Evolutionary conservation across 2,113 vertebrate genomes (phyloP), one percentile per base, ranked within the genome.

Genomic region (Dryoscopus gambensis): DNA sequence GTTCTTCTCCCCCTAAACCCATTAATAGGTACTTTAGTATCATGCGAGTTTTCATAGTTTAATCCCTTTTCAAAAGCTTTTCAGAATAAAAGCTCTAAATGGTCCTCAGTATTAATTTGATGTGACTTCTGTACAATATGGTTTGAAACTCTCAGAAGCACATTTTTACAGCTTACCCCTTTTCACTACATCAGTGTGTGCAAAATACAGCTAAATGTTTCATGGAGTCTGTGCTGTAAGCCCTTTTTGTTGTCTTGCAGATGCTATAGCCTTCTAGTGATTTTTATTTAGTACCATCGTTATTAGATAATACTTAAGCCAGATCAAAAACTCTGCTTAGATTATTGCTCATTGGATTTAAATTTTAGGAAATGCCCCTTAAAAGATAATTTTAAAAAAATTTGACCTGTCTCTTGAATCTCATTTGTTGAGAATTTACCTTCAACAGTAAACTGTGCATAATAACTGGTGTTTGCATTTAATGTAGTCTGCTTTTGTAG

Each of bases 91-190:
- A 98, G 98, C 98, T 98, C 98, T 98, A 98, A 99, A 99, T 99
- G 99, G 99, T 99, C 98, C 98, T 99, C 99, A 98, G 98, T 99
- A 99, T 99, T 99, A 99, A 99, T 99, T 98, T 98, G 99, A 99
- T 99, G 99, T 99, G 99, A 99, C 99, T 99, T 99, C 98, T 98
- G 98, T 99, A 99, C 99, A 99, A 99, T 99, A 98, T 98, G 98
- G 98, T 97, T 98, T 98, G 98, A 98, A 98, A 98, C 98, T 98
- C 98, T 98, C 98, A 98, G 98, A 98, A 98, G 98, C 98, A 98
- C 98, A 96, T 98, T 99, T 98, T 98, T 97, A 94, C 98, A 94
- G 98, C 98, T 98, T 98, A 98, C 98, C 97, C 98, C 98, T 98
- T 99, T 98, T 98, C 98, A 98, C 96, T 97, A 95, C 97, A 97